Evolutionary conservation across 2,888 invertebrate genomes (phyloP).

Genomic region (Octodonta nipae): DNA sequence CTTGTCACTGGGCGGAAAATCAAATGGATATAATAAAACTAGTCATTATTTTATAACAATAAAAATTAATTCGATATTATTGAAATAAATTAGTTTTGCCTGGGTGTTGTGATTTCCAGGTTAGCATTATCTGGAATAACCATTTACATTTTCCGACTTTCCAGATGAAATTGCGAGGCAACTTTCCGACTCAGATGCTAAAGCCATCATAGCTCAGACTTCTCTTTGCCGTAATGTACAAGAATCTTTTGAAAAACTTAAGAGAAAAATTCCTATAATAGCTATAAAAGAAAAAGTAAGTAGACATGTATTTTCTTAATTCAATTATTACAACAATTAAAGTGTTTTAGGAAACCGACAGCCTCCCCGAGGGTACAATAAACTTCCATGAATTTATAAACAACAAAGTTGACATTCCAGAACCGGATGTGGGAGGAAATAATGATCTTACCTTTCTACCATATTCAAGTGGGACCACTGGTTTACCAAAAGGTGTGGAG

Average conservation of each 20-base stretch:
- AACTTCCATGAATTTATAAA: constrained; percentile 48
- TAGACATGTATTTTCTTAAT: neutral
- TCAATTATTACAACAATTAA: neutral
- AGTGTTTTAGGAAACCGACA: constrained; percentile 18
- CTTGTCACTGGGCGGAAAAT: no score
- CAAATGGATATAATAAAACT: no score
- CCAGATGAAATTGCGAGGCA: constrained; percentile 60
- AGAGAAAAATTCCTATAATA: constrained; percentile 40
- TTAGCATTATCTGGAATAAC: constrained; percentile 5
- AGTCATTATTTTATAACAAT: no score
- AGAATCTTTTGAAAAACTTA: constrained; percentile 32
- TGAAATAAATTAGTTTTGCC: no score
- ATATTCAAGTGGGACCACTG: constrained; percentile 78
- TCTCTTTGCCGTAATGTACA: constrained; percentile 41
- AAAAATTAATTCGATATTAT: no score
- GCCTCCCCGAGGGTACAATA: constrained; percentile 42
- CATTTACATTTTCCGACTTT: constrained; percentile 22
- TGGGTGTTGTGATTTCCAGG: neutral
- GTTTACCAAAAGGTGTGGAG: constrained; percentile 62
- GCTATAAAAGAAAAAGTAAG: constrained; percentile 37
- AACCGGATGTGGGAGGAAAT: constrained; percentile 40
- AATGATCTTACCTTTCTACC: constrained; percentile 62
- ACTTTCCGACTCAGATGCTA: constrained; percentile 46
- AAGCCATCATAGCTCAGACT: constrained; percentile 47
- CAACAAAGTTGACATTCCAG: constrained; percentile 25